Evolutionary conservation across 35 echinoderm and acorn worm species (phyloP), one percentile per base, ranked within the genome.

Genomic region (Holothuria glaberrima): DNA sequence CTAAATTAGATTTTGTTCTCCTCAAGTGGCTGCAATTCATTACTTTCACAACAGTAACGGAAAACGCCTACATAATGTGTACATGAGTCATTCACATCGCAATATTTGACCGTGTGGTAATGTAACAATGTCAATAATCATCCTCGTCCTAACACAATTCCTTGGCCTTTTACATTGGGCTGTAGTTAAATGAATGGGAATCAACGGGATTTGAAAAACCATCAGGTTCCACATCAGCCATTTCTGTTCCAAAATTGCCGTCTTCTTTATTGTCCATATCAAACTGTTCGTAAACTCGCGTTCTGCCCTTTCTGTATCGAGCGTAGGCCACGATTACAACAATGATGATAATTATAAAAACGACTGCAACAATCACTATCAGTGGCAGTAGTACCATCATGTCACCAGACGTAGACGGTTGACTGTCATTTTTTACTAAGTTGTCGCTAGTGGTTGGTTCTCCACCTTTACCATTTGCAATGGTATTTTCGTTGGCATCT

Each of bases 231-330:
- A 69, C 6, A 19, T 69, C 85, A 18, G 60, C 16, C 12, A 21
- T 45, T 21, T 63, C 38, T 31, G 56, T 12, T 22, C n/a, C 54
- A 25, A 64, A 64, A 30, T 59, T n/a, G 20, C 25, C 33, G 57
- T 64, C 80, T 22, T 87, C 85, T 29, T 87, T 87, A 25, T 35
- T 52, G 12, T 87, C 85, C 85, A 87, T 87, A 71, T 87, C 85
- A 31, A 87, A 87, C 65, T 87, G 85, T 87, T 87, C 85, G 35
- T 87, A 87, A 28, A 87, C 50, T 35, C 85, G 6, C 20, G 85
- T 87, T 34, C 85, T 41, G 35, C 44, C 19, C 21, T 59, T 33
- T 31, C 50, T 33, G 21, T 69, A 59, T 35, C n/a, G 0, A 10
- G 29, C 19, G 41, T 87, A 87, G 9, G 7, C 41, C 7, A 87